Evolutionary conservation across 1,140 invertebrate genomes (phyloP).

Genomic region (Drosophila simulans): DNA sequence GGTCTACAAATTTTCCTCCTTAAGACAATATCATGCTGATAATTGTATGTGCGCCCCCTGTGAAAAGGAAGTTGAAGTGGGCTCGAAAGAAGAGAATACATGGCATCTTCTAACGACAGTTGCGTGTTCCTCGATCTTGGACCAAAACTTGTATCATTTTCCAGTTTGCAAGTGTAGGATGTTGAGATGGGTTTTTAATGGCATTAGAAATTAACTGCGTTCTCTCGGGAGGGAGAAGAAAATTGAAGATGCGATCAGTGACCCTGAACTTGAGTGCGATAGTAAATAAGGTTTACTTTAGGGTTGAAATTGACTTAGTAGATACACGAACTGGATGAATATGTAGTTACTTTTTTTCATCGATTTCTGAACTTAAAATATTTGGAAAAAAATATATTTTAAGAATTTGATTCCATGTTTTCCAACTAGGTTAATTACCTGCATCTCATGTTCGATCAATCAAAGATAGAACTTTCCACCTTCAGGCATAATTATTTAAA

Average conservation of each 20-base stretch:
- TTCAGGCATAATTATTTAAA: constrained; percentile 13
- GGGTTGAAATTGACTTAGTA: neutral
- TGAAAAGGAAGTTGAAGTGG: constrained; percentile 35
- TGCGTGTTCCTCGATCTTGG: constrained; percentile 35
- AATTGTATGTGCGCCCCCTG: constrained; percentile 53
- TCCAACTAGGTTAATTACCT: constrained; percentile 1
- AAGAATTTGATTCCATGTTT: neutral
- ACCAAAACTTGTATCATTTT: constrained; percentile 11
- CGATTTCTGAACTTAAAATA: too few relatives aligned
- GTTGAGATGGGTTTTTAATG: constrained; percentile 42
- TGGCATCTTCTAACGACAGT: constrained; percentile 33
- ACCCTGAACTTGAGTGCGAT: constrained; percentile 23
- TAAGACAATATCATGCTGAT: constrained; percentile 68
- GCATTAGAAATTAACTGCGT: constrained; percentile 11
- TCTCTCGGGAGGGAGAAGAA: neutral
- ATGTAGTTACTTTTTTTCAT: too few relatives aligned
- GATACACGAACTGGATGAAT: too few relatives aligned
- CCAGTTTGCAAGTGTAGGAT: constrained; percentile 14
- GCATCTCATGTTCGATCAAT: constrained; percentile 21
- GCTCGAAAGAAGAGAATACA: constrained; percentile 5
- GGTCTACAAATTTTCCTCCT: constrained; percentile 73
- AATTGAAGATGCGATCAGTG: constrained; percentile 20
- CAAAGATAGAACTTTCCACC: constrained; percentile 42
- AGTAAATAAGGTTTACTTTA: neutral
- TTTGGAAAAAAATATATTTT: too few relatives aligned